Conservation (phyloP, 2,113 vertebrate species). For the Megatriorchis doriae region DNA sequence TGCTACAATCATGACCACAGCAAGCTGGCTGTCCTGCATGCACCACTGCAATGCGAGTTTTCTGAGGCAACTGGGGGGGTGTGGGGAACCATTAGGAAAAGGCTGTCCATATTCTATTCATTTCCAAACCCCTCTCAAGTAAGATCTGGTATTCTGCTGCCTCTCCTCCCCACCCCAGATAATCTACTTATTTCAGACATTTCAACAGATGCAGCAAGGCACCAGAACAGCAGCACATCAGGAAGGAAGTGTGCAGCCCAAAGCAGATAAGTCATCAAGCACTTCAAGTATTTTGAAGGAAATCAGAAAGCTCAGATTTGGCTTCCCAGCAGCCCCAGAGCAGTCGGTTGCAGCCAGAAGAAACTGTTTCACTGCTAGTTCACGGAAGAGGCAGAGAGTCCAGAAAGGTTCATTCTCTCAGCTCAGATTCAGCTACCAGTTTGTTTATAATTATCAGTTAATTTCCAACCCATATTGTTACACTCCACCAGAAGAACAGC, state of each 20-base stretch:
- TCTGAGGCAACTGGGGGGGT: fast-evolving
- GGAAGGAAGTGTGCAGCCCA: not conserved
- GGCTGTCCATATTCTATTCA: not conserved
- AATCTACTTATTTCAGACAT: not conserved
- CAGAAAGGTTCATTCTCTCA: fast-evolving
- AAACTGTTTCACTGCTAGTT: not conserved
- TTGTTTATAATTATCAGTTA: not conserved
- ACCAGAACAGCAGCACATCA: not conserved
- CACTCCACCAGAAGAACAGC: not conserved
- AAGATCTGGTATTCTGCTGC: not conserved
- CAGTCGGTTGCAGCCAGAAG: not conserved
- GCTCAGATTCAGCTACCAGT: not conserved
- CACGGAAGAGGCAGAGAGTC: not conserved
- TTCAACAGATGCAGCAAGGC: not conserved
- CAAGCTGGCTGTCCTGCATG: not conserved
- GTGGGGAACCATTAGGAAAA: not conserved
- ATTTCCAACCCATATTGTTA: not conserved
- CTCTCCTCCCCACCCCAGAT: not conserved
- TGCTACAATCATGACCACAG: not conserved
- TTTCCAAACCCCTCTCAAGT: not conserved
- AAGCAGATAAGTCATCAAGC: not conserved
- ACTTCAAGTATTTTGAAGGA: not conserved
- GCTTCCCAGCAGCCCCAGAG: not conserved
- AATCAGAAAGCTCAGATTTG: not conserved
- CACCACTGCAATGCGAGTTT: not conserved